Evolutionary conservation across 2,797 vertebrate species (phyloP).

Genomic region (Carapus acus): DNA sequence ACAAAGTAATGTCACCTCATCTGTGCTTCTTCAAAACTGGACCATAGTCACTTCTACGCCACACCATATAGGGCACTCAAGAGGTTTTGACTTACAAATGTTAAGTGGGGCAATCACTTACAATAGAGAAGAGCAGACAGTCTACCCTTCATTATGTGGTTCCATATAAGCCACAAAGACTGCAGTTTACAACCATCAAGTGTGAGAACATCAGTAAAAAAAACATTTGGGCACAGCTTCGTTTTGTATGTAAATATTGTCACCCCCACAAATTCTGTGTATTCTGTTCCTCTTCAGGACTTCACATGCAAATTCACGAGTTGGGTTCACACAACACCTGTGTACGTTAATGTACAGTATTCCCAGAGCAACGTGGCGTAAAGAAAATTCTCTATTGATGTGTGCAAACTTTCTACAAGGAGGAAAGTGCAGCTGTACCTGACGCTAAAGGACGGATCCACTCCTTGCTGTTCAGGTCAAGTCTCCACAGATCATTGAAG

Average conservation of each 20-base stretch:
- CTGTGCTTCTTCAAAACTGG: too few species aligned
- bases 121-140: too few species aligned
- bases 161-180: conserved; percentile 4
- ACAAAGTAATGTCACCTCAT: too few species aligned
- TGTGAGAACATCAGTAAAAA: neutral
- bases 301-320: conserved; percentile 18
- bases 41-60: too few species aligned
- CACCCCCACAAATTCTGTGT: conserved; percentile 14
- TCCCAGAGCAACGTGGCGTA: neutral
- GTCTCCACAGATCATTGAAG: conserved; percentile 99
- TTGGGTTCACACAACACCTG: conserved; percentile 15
- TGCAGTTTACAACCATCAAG: neutral
- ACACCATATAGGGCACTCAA: too few species aligned
- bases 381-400: neutral
- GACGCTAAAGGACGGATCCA: conserved; percentile 98
- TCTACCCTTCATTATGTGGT: too few species aligned
- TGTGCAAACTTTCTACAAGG: neutral
- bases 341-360: conserved; percentile 6
- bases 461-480: conserved; percentile 98
- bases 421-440: conserved; percentile 69
- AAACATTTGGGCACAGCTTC: conserved; percentile 1
- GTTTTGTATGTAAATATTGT: conserved; percentile 8
- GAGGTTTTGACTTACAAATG: too few species aligned
- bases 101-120: too few species aligned
- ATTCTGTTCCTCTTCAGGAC: conserved; percentile 8